Percentiles rank a stretch among this genome's conserved stretches.
Evolutionary conservation across 2,113 vertebrate species (phyloP).

Genomic region (sheep (Ovis aries)): DNA sequence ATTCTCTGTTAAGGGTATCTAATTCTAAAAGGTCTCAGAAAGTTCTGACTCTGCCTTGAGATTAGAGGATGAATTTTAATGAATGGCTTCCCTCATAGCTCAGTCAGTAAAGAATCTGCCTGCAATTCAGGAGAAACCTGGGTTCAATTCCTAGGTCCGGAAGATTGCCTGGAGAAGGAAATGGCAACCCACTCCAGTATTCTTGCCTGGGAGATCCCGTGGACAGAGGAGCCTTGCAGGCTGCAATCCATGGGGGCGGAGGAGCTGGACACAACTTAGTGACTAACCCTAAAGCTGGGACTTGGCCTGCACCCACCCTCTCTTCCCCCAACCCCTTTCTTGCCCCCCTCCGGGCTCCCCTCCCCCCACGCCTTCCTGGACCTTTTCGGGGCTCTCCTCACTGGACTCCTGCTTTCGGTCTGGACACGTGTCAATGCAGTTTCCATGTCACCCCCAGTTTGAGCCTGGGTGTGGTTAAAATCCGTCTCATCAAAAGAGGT

Average conservation of each 20-base stretch:
- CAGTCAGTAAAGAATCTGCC: neutral
- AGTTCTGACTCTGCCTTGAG: neutral
- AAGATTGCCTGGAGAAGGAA: neutral
- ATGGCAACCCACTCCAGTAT: neutral
- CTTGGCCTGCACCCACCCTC: fast-evolving
- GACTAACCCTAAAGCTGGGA: neutral
- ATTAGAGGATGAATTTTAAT: neutral
- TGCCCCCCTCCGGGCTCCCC: neutral
- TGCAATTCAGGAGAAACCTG: neutral
- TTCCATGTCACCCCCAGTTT: neutral
- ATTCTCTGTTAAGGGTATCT: neutral
- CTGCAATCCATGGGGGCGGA: neutral
- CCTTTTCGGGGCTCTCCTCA: neutral
- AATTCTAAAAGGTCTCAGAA: slow-evolving; percentile 1
- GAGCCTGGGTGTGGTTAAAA: slow-evolving; percentile 4
- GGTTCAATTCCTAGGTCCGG: neutral
- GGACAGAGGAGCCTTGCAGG: neutral
- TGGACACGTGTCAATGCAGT: neutral
- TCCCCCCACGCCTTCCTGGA: neutral
- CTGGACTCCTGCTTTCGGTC: neutral
- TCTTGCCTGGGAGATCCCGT: neutral
- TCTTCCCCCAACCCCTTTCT: too few relatives aligned
- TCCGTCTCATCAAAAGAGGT: slow-evolving; percentile 38
- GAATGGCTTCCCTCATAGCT: neutral
- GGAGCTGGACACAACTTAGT: neutral